A percentile compares a stretch with the other conserved stretches of the same genome.
Evolutionary conservation across 2,888 invertebrate genomes (phyloP).

Genomic region (Chrysolina haemoptera): DNA sequence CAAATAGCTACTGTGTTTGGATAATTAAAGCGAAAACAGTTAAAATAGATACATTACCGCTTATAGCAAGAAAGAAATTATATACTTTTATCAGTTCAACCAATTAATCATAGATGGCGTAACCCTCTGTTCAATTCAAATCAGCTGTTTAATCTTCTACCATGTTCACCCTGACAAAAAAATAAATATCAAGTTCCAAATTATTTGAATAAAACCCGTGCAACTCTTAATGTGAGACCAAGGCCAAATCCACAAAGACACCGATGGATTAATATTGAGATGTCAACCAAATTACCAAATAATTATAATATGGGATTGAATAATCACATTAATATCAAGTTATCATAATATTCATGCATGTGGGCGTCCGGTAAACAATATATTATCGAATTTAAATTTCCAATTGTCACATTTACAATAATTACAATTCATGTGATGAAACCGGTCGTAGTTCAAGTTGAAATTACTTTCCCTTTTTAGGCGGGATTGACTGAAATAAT

Average conservation of each 20-base stretch:
- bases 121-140: no score
- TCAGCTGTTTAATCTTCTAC: no score
- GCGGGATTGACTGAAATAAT: neutral
- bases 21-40: no score
- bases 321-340: neutral
- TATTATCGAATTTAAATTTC: neutral
- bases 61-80: no score
- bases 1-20: no score
- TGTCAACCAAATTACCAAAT: neutral
- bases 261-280: neutral
- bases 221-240: neutral
- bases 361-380: neutral
- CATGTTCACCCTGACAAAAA: no score
- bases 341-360: neutral
- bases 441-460: neutral
- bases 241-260: neutral
- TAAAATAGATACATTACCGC: no score
- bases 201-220: no score
- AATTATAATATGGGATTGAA: neutral
- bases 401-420: neutral
- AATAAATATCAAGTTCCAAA: no score
- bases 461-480: conserved; percentile 6
- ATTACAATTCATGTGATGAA: conserved; percentile 3
- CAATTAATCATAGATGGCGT: no score
- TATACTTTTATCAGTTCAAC: no score